Conservation (phyloP, 2,797 vertebrate species). For the Acipenser oxyrinchus region DNA sequence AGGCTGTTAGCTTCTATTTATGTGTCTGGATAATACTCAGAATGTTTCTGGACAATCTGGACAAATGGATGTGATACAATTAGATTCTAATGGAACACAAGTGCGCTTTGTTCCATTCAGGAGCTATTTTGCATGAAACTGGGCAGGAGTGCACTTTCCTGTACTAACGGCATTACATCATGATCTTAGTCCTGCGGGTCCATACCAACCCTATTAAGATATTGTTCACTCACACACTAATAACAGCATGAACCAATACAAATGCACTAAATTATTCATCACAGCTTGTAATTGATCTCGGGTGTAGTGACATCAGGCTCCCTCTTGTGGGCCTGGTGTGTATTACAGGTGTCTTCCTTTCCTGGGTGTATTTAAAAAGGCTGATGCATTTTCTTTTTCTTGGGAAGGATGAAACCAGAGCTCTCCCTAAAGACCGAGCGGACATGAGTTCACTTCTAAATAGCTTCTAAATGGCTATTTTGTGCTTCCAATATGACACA, state of each 20-base stretch:
- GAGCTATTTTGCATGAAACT: constrained; percentile 25
- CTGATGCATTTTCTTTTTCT: no score
- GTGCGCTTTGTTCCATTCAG: constrained; percentile 31
- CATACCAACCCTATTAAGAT: constrained; percentile 29
- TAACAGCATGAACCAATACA: background rate
- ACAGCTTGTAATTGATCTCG: no score
- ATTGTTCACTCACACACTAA: constrained; percentile 11
- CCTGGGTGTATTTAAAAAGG: no score
- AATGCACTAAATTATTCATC: background rate
- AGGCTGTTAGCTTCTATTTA: background rate
- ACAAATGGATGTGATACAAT: constrained; percentile 25
- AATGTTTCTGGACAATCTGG: background rate
- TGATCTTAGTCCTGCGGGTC: constrained; percentile 14
- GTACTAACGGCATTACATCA: constrained; percentile 47
- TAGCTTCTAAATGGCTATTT: no score
- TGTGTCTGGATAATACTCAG: background rate
- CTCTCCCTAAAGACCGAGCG: no score
- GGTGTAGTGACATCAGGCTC: no score
- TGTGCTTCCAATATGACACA: no score
- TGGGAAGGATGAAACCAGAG: no score
- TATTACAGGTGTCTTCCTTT: no score
- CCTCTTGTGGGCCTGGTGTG: no score
- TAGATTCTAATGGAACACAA: constrained; percentile 56
- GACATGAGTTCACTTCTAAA: no score
- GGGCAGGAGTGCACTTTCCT: background rate